phyloP scores from a whole-genome alignment of 2,113 vertebrate genomes.

The Brachyhypopomus occidentalis region DNA sequence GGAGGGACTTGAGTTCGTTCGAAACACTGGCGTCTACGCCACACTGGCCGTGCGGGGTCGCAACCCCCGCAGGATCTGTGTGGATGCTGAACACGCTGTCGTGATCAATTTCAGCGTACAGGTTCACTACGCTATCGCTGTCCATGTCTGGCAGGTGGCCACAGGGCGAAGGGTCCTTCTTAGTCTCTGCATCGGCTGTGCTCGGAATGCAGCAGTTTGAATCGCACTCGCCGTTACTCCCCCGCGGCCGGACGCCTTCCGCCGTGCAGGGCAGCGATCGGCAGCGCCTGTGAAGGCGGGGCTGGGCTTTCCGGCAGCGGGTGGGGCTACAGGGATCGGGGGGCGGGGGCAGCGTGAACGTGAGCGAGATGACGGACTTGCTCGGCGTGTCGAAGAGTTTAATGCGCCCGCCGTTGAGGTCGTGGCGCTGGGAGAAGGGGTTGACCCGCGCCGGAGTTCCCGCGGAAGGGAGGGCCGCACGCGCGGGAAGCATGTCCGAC shows the following conservation, averaged over 20 bases:
- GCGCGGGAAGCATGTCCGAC: slow-evolving; percentile 78
- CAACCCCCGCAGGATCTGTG: neutral
- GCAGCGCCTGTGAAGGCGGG: slow-evolving; percentile 73
- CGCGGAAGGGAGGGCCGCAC: slow-evolving; percentile 52
- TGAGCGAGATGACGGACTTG: slow-evolving; percentile 85
- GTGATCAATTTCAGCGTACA: slow-evolving; percentile 20
- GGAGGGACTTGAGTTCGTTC: neutral
- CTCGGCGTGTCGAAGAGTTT: slow-evolving; percentile 91
- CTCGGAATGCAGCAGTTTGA: neutral
- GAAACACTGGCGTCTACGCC: neutral
- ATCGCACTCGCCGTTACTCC: neutral
- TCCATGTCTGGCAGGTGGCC: slow-evolving; percentile 3
- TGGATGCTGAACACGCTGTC: slow-evolving; percentile 21
- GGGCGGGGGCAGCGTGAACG: slow-evolving; percentile 79
- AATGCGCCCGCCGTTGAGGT: slow-evolving; percentile 89
- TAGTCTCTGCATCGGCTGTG: neutral
- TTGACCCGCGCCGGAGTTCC: slow-evolving; percentile 78
- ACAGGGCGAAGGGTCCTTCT: neutral
- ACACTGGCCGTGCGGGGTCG: too few relatives aligned
- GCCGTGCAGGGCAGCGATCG: slow-evolving; percentile 85
- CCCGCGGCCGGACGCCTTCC: slow-evolving; percentile 63
- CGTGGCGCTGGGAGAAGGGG: slow-evolving; percentile 89
- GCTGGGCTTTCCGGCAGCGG: slow-evolving; percentile 49
- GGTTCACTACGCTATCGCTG: slow-evolving; percentile 31
- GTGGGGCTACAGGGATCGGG: slow-evolving; percentile 56